Evolutionary conservation across 2,797 vertebrate genomes (phyloP), one percentile per base, ranked within the genome.

Genomic region (Arremon aurantiirostris): DNA sequence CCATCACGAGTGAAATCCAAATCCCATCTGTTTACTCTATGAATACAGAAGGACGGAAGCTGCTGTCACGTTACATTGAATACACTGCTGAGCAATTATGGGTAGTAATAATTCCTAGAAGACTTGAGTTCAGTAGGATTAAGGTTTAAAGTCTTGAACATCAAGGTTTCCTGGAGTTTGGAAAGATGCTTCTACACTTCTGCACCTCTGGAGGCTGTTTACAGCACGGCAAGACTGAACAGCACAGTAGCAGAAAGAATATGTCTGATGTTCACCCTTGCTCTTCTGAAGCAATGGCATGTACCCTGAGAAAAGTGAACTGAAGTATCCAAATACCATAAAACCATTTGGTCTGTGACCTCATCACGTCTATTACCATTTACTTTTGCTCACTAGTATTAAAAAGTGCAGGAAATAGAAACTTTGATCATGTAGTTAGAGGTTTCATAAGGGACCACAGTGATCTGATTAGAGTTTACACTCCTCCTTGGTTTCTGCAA

Each of bases 381-480:
- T 87, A 42, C 76, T 77, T 91, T 78, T 52, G 41, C 39, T 89
- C 69, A 77, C 60, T 39, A 41, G 46, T 92, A 89, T 91, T 86
- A 75, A 93, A 65, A 90, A 81, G 73, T 90, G 65, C 82, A 95
- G 94, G 95, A 97, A 96, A 84, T 72, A 73, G 95, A 96, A 95
- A 94, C 93, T 88, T 75, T 19, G 16, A 91, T 94, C 55, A 22
- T 90, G 34, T 81, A 86, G 66, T 96, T 84, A 73, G 89, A 93
- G 89, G 85, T 94, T 96, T 96, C 76, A 50, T 17, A 82, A 69
- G 59, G 93, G 89, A 94, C 88, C 94, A 72, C 92, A 81, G 59
- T 70, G 68, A 96, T 95, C 84, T 68, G 73, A 91, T 94, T 96
- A 94, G 79, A 87, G 55, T 86, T 90, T 75, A 18, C 81, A 89